Percentiles rank a stretch among this genome's conserved stretches.
phyloP scores from a whole-genome alignment of 2,113 vertebrate species.

The Rostratula benghalensis region DNA sequence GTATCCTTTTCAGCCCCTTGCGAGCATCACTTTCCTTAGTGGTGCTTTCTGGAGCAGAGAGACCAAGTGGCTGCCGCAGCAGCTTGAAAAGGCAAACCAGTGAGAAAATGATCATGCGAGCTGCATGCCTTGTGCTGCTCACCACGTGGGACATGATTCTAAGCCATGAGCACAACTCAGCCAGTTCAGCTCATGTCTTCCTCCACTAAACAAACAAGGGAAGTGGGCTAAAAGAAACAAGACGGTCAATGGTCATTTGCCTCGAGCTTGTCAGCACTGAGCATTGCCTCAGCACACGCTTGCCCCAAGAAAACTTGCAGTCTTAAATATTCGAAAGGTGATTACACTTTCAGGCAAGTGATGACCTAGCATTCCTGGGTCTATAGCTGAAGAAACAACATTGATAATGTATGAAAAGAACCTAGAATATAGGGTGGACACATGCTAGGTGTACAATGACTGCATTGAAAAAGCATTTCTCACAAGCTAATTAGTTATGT shows the following conservation, averaged over 20 bases:
- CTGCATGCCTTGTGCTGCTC: not conserved
- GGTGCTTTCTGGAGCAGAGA: not conserved
- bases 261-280: not conserved
- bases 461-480: not conserved
- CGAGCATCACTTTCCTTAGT: not conserved
- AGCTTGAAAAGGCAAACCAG: not conserved
- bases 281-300: not conserved
- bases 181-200: not conserved
- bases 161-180: not conserved
- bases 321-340: not conserved
- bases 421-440: not conserved
- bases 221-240: not conserved
- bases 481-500: not conserved
- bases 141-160: accelerated
- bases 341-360: not conserved
- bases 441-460: accelerated
- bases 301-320: not conserved
- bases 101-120: not conserved
- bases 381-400: not conserved
- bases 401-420: not conserved
- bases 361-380: not conserved
- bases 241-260: not conserved
- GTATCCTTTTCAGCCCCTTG: not conserved
- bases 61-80: accelerated
- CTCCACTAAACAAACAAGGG: not conserved